Evolutionary conservation across 2,888 invertebrate species (phyloP).

Genomic region (Zonitis immaculata): DNA sequence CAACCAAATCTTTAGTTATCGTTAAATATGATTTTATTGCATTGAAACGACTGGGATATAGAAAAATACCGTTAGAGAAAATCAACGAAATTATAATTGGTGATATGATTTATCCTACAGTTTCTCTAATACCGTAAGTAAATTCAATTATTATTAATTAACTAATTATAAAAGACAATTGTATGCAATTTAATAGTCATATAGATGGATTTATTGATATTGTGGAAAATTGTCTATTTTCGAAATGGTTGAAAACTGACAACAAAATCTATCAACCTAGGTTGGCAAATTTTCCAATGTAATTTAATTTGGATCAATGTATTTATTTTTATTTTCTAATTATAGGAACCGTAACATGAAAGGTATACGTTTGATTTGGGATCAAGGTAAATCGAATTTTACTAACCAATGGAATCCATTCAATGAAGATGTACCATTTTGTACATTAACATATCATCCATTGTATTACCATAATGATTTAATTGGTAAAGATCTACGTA

Average conservation of each 20-base stretch:
- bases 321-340: neutral
- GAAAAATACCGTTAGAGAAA: conserved; percentile 62
- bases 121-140: conserved; percentile 81
- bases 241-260: conserved; percentile 53
- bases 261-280: conserved; percentile 55
- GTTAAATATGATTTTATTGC: conserved; percentile 85
- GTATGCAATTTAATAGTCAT: conserved; percentile 50
- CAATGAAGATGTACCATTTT: conserved; percentile 70
- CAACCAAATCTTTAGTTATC: conserved; percentile 66
- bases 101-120: conserved; percentile 74
- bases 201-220: conserved; percentile 67
- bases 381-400: conserved; percentile 64
- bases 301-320: conserved; percentile 49
- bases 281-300: conserved; percentile 58
- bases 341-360: conserved; percentile 65
- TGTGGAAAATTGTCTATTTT: conserved; percentile 64
- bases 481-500: conserved; percentile 36
- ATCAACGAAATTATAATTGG: conserved; percentile 71
- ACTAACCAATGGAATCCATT: conserved; percentile 83
- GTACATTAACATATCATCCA: conserved; percentile 78
- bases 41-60: conserved; percentile 65
- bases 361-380: conserved; percentile 76
- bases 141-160: neutral
- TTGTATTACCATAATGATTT: conserved; percentile 63
- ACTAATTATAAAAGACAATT: neutral